Percentiles rank a stretch among this genome's conserved stretches.
Conservation (phyloP, 1,140 invertebrate genomes). For the Amphibalanus amphitrite region DNA sequence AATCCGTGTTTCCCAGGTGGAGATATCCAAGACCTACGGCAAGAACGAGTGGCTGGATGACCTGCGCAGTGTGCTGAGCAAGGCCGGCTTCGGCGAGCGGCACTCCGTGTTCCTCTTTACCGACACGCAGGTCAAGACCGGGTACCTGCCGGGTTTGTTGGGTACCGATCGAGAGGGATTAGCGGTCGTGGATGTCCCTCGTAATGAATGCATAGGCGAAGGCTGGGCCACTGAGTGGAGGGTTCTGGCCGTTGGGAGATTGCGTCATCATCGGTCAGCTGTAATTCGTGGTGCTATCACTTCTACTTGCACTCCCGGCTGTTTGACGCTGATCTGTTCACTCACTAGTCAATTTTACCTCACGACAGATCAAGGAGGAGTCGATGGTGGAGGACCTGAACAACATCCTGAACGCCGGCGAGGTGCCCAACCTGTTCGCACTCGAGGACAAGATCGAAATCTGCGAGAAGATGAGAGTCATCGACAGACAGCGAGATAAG, state of each 20-base stretch:
- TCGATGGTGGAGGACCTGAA: conserved; percentile 84
- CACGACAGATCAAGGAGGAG: conserved; percentile 69
- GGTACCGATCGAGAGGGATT: no score
- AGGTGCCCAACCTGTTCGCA: conserved; percentile 78
- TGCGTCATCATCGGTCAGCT: no score
- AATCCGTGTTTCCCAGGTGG: conserved; percentile 59
- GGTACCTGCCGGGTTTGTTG: no score
- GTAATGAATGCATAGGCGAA: no score
- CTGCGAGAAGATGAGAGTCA: conserved; percentile 79
- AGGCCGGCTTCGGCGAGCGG: conserved; percentile 56
- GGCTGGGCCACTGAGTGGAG: no score
- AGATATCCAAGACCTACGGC: conserved; percentile 73
- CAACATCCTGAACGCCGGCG: conserved; percentile 82
- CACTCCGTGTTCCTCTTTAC: conserved; percentile 83
- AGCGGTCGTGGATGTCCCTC: no score
- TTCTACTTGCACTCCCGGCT: no score
- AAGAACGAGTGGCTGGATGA: conserved; percentile 77
- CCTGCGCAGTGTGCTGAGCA: conserved; percentile 58
- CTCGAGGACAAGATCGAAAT: conserved; percentile 80
- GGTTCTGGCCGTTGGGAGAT: no score
- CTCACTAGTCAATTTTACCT: conserved; percentile 3
- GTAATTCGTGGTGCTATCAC: no score
- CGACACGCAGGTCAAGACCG: conserved; percentile 63
- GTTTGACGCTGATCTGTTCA: no score
- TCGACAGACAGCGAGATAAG: conserved; percentile 78